Base-by-base conservation (phyloP, 1,140 invertebrate genomes). In the Portunus trituberculatus region DNA sequence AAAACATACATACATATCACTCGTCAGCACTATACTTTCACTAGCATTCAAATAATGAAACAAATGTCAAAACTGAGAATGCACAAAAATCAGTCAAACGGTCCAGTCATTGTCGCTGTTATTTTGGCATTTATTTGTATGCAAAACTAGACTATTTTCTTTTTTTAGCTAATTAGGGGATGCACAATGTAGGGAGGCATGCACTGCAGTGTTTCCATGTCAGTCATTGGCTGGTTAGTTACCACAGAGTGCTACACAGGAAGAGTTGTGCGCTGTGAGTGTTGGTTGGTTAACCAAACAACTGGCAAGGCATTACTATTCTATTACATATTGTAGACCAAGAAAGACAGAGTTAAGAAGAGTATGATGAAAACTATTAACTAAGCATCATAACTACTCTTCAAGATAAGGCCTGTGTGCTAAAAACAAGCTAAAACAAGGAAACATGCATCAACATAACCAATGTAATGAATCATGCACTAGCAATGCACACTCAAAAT, bases 401-500 rank as follows among this genome's bases (percentile, higher is more conserved):
- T 25, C 12, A 76, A 25, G 20, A 0, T 20, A n/a, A 25, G 20
- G 67, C n/a, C n/a, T 76, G 67, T 76, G 67, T 76, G 67, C 20
- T 25, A 76, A n/a, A 25, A 76, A n/a, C 20, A n/a, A 76, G 16
- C 67, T n/a, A n/a, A 76, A 25, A 76, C 67, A 76, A n/a, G 67
- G 67, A 76, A 25, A 76, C 67, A 76, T 76, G 67, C 67, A 76
- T n/a, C 12, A 25, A n/a, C n/a, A 76, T n/a, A 76, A 76, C 67
- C n/a, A n/a, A 25, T 76, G 67, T n/a, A 7, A n/a, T 20, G 4
- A 76, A n/a, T 76, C 67, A 76, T 76, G 67, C 67, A 76, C 20
- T 76, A 76, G 20, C 67, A 76, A n/a, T 76, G 20, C 67, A 76
- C 67, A 76, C 67, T 76, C 67, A 76, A 76, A 76, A 76, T 76